A percentile compares a stretch with the other conserved stretches of the same genome.
Conservation (phyloP, 1,140 invertebrate genomes). For the Antheraea pernyi region DNA sequence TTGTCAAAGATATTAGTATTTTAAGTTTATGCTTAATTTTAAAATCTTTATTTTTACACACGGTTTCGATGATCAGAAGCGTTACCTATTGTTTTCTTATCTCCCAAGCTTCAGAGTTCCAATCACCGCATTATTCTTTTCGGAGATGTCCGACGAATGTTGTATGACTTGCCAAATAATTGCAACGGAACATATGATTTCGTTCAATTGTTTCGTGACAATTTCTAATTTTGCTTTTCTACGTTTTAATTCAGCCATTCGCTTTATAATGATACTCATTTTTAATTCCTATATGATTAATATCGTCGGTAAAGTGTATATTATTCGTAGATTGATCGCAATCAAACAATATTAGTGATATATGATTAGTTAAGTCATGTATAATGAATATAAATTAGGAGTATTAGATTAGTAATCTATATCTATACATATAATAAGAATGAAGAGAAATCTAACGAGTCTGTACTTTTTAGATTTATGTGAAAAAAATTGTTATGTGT, state of each 20-base stretch:
- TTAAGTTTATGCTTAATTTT: slow-evolving; percentile 54
- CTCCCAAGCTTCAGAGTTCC: slow-evolving; percentile 35
- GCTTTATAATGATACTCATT: not conserved
- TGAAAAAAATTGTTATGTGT: too few species aligned
- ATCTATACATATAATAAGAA: too few species aligned
- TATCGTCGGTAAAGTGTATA: not conserved
- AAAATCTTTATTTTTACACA: slow-evolving; percentile 43
- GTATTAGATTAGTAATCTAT: too few species aligned
- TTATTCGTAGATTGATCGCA: too few species aligned
- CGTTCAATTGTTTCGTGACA: slow-evolving; percentile 69
- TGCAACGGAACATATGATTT: slow-evolving; percentile 72
- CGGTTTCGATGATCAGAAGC: slow-evolving; percentile 35
- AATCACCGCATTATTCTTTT: slow-evolving; percentile 41
- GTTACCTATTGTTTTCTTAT: slow-evolving; percentile 52
- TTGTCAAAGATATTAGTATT: slow-evolving; percentile 33
- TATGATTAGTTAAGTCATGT: too few species aligned
- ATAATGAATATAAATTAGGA: too few species aligned
- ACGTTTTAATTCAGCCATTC: slow-evolving; percentile 6
- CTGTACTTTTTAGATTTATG: too few species aligned
- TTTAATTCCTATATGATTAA: not conserved
- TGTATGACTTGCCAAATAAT: slow-evolving; percentile 65
- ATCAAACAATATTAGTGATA: too few species aligned
- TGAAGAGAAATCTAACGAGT: too few species aligned
- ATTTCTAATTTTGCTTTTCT: slow-evolving; percentile 56
- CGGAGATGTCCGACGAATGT: slow-evolving; percentile 48